Evolutionary conservation across 1,140 invertebrate species (phyloP), one percentile per base, ranked within the genome.

Genomic region (Bombus pascuorum): DNA sequence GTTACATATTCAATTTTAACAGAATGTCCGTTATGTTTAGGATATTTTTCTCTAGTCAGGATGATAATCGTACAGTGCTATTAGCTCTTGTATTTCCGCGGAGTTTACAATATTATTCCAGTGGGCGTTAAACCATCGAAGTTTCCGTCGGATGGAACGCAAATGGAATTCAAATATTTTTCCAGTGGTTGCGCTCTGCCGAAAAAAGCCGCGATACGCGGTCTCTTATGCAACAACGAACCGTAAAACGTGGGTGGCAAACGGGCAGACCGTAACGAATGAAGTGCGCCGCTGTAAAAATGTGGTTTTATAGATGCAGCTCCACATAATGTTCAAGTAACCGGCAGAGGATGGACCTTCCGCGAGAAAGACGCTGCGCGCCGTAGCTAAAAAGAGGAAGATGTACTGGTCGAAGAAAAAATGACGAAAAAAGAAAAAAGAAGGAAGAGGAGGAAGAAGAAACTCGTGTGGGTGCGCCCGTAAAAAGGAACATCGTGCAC

Each of bases 221-320:
- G 28, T 34, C 65, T 53, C 77, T 86, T 84, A 89, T 81, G 89
- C 77, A 83, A 77, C 85, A 70, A 75, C 62, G 65, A 62, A 68
- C 80, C 75, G 85, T 92, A 91, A 92, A 92, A 92, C 86, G 89
- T 92, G 91, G 89, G 89, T 91, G 89, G 91, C 59, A 87, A 88
- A 83, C 87, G 87, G 87, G 80, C 75, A 39, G 87, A 84, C 81
- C 79, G 87, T 90, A 89, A 91, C 91, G 91, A 93, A 92, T 93
- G 91, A 92, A 92, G 92, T 92, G 92, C 87, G 86, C 81, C 83
- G 89, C 87, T 92, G 90, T 92, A 91, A 93, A 93, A 93, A 93
- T 93, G 90, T 85, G 89, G 88, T 93, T 93, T 93, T 92, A 93
- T 92, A 92, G 91, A 91, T 90, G 92, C 83, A 87, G 86, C 89